These are phyloP conservation scores for Eugnorisma glareosa DNA, from an alignment of 2,888 invertebrate genomes.

Conservation along the genomic window DNA sequence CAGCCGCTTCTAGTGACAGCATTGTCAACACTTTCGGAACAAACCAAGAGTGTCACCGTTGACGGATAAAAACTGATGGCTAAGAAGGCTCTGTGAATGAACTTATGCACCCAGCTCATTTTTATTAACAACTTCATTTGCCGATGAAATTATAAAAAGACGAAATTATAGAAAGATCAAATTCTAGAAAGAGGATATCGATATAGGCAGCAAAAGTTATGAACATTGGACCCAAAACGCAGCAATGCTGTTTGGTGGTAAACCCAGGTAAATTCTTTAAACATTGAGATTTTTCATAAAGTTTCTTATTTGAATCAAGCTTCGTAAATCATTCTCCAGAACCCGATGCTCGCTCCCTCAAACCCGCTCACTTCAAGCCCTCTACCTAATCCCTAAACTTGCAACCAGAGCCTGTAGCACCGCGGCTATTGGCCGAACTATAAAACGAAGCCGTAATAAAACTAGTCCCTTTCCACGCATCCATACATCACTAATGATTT, in stretches of 20 bases:
- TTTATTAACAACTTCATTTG: background rate
- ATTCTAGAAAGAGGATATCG: too few relatives aligned
- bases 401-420: constrained; percentile 81
- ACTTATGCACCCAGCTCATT: background rate
- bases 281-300: background rate
- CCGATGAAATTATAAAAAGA: too few relatives aligned
- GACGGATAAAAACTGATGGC: background rate
- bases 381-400: constrained; percentile 80
- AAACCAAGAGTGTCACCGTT: background rate
- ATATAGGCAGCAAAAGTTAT: background rate
- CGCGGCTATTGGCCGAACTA: constrained; percentile 83
- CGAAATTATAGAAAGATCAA: too few relatives aligned
- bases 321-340: background rate
- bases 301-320: background rate
- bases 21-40: background rate
- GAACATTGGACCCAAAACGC: background rate
- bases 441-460: constrained; percentile 86
- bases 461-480: constrained; percentile 81
- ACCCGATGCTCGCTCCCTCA: constrained; percentile 24
- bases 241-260: background rate
- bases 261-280: background rate
- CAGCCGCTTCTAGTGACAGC: background rate
- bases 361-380: constrained; percentile 68
- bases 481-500: constrained; percentile 88
- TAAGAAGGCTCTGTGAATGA: background rate